phyloP scores from a whole-genome alignment of 2,888 invertebrate genomes.

The Luperina nickerlii region DNA sequence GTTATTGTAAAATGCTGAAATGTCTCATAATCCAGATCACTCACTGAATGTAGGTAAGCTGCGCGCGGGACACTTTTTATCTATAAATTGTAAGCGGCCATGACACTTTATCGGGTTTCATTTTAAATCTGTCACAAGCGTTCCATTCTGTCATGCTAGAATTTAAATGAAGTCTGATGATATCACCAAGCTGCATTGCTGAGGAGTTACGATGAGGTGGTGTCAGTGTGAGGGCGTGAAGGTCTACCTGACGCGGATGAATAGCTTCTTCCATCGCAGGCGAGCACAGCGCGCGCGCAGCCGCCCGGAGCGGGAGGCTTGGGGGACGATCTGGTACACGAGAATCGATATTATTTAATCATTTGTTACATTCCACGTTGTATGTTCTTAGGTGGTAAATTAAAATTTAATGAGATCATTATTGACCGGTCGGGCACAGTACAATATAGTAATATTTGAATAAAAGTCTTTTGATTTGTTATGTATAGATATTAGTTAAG shows the following conservation, averaged over 20 bases:
- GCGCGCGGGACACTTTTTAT: not conserved
- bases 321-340: slow-evolving; percentile 65
- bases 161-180: slow-evolving; percentile 14
- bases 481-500: not conserved
- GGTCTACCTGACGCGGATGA: slow-evolving; percentile 72
- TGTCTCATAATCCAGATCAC: not conserved
- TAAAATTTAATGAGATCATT: not conserved
- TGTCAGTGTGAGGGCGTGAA: slow-evolving; percentile 2
- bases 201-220: slow-evolving; percentile 14
- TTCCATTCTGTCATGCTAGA: not conserved
- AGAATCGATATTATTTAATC: not conserved
- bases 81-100: slow-evolving; percentile 2
- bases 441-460: not conserved
- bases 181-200: slow-evolving; percentile 4
- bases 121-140: slow-evolving; percentile 16
- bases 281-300: slow-evolving; percentile 65
- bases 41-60: not conserved
- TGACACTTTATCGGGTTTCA: not conserved
- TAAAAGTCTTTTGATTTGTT: not conserved
- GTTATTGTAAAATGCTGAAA: slow-evolving; percentile 6
- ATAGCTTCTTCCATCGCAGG: slow-evolving; percentile 76
- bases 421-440: not conserved
- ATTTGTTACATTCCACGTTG: not conserved
- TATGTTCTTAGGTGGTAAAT: not conserved
- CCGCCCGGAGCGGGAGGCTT: slow-evolving; percentile 62